Percentiles rank a stretch among this genome's conserved stretches.
phyloP scores from a whole-genome alignment of 2,888 invertebrate species.

The Scrobipalpa atriplicella region DNA sequence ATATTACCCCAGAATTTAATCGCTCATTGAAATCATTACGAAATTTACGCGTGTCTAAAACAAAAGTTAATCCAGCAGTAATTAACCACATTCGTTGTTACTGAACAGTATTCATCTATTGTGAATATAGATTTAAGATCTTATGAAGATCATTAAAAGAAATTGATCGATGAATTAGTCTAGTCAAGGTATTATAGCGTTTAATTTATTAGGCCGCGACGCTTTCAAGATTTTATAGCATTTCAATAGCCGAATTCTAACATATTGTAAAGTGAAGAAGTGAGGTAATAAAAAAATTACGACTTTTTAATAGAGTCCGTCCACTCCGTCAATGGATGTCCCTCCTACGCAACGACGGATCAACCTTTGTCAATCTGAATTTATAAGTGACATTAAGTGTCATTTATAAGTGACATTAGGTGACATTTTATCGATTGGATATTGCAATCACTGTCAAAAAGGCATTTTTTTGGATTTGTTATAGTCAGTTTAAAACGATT shows the following conservation, averaged over 20 bases:
- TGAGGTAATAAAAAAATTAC: constrained; percentile 19
- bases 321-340: constrained; percentile 11
- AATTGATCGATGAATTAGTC: constrained; percentile 6
- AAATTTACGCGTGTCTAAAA: too few relatives aligned
- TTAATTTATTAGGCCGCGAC: constrained; percentile 13
- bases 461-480: neutral
- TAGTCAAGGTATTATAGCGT: neutral
- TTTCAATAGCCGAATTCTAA: neutral
- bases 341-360: constrained; percentile 16
- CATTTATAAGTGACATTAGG: too few relatives aligned
- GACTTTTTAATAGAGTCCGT: constrained; percentile 24
- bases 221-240: constrained; percentile 20
- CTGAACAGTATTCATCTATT: too few relatives aligned
- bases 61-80: too few relatives aligned
- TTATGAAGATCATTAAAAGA: neutral
- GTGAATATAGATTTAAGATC: neutral
- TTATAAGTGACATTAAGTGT: too few relatives aligned
- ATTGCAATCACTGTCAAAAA: constrained; percentile 20
- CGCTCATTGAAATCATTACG: too few relatives aligned
- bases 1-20: too few relatives aligned
- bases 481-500: neutral
- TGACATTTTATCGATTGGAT: constrained; percentile 10
- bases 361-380: neutral
- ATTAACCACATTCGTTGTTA: too few relatives aligned
- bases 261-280: constrained; percentile 16